Conservation (phyloP, 30 jellyfish, hydroid and myxozoan genomes). For the Clytia hemisphaerica region DNA sequence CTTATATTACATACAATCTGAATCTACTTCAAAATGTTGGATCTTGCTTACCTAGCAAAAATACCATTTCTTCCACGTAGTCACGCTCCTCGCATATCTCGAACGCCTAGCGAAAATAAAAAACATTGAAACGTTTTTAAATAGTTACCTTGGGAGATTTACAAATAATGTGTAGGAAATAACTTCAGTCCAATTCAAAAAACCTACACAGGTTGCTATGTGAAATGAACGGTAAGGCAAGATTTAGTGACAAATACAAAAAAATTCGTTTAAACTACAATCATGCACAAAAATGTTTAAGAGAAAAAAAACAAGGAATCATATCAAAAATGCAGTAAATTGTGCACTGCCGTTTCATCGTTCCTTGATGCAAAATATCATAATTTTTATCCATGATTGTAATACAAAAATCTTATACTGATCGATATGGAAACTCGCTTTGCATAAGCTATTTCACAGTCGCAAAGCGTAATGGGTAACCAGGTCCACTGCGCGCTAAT, state of each 20-base stretch:
- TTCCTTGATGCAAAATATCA: no score
- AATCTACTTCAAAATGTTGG: not conserved
- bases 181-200: no score
- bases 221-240: not conserved
- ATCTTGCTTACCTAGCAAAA: slow-evolving; percentile 41
- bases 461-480: no score
- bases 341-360: no score
- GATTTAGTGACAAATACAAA: not conserved
- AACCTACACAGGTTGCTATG: no score
- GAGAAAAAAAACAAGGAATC: not conserved
- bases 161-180: not conserved
- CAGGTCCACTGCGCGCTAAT: no score
- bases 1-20: not conserved
- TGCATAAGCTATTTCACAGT: no score
- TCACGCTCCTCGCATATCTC: slow-evolving; percentile 69
- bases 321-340: no score
- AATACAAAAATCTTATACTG: no score
- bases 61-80: slow-evolving; percentile 78
- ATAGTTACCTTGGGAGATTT: not conserved
- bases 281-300: not conserved
- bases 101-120: slow-evolving; percentile 41
- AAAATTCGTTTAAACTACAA: not conserved
- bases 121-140: not conserved
- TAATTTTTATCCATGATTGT: no score
- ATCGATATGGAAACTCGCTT: no score